phyloP scores from a whole-genome alignment of 2,113 vertebrate species.

The Indicator indicator region DNA sequence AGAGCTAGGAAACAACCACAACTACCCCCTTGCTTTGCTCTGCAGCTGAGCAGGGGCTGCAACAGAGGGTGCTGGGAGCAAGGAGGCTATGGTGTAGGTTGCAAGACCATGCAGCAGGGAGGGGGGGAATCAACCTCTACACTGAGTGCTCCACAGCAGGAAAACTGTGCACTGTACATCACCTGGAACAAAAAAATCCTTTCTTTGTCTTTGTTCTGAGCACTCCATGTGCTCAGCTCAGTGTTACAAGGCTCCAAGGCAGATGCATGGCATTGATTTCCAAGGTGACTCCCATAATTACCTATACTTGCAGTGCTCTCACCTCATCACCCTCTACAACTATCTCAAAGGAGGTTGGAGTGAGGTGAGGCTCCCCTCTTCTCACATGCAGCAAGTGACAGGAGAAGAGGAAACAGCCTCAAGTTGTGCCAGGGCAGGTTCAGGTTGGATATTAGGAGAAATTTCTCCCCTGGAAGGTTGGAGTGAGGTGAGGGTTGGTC shows the following conservation, averaged over 20 bases:
- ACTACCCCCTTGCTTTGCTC: background rate
- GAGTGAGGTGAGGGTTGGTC: no score
- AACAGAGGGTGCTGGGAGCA: background rate
- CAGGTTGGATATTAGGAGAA: no score
- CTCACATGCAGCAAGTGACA: no score
- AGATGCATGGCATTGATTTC: background rate
- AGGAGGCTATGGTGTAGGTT: background rate
- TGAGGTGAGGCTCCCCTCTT: no score
- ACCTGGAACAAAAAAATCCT: background rate
- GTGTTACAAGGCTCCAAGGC: background rate
- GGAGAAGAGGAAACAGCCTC: no score
- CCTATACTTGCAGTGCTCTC: background rate
- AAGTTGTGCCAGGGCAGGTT: no score
- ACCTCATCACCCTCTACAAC: no score
- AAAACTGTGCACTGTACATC: fast-evolving
- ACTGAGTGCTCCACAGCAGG: background rate
- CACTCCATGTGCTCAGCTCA: fast-evolving
- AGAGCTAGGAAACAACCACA: background rate
- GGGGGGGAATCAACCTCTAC: background rate
- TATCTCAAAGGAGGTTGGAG: no score
- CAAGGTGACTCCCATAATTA: background rate
- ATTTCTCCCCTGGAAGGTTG: no score
- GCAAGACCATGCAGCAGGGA: background rate
- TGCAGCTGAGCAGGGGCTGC: background rate
- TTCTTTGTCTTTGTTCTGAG: background rate